Evolutionary conservation across 1,140 invertebrate species (phyloP).

Genomic region (Hyphantria cunea): DNA sequence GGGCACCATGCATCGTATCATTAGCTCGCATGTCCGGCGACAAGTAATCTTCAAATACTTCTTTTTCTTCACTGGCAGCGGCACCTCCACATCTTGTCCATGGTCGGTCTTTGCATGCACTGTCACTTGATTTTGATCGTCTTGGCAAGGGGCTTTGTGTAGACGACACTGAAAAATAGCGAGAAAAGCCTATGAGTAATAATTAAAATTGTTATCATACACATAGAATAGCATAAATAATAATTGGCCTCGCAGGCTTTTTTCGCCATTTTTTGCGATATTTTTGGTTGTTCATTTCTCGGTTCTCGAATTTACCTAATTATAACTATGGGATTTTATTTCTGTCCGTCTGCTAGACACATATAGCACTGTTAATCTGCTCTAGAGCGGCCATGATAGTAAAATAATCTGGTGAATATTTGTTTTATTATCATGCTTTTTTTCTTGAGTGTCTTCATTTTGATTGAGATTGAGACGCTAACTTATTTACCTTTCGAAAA

Average conservation of each 20-base stretch:
- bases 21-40: not conserved
- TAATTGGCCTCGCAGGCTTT: constrained; percentile 15
- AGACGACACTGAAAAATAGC: constrained; percentile 44
- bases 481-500: no score
- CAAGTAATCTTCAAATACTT: not conserved
- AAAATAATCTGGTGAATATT: no score
- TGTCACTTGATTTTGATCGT: constrained; percentile 29
- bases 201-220: not conserved
- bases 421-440: no score
- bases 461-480: no score
- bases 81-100: not conserved
- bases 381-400: no score
- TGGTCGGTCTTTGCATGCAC: not conserved
- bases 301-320: no score
- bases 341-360: no score
- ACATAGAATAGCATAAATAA: not conserved
- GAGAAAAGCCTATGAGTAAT: constrained; percentile 32
- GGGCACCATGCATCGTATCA: not conserved
- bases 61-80: not conserved
- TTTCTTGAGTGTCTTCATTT: no score
- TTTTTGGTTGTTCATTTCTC: not conserved
- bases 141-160: constrained; percentile 27
- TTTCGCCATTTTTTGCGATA: constrained; percentile 43
- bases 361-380: no score
- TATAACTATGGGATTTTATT: no score